Evolutionary conservation across 2,888 invertebrate genomes (phyloP).

Genomic region (Tuberolachnus salignus): DNA sequence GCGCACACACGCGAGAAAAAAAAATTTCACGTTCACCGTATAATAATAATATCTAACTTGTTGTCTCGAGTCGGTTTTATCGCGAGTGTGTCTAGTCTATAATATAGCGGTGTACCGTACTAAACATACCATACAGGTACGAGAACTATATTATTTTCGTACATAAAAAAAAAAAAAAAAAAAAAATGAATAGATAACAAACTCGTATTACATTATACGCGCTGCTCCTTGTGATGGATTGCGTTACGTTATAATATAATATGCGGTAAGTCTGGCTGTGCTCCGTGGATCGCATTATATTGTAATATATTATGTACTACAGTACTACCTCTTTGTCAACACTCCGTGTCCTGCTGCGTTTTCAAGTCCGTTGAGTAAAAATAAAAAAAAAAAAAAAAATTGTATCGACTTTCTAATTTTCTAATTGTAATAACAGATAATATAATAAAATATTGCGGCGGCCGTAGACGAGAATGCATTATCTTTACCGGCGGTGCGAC

Average conservation of each 20-base stretch:
- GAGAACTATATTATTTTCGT: neutral
- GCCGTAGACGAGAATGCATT: no score
- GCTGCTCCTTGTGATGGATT: neutral
- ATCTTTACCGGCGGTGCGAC: no score
- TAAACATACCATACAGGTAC: neutral
- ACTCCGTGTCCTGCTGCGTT: constrained; percentile 8
- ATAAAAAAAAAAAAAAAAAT: no score
- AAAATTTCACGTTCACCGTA: neutral
- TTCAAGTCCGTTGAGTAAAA: neutral
- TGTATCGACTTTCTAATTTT: constrained; percentile 32
- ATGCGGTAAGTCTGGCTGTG: neutral
- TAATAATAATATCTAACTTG: no score
- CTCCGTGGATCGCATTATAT: neutral
- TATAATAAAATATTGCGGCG: neutral
- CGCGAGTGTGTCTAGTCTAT: no score
- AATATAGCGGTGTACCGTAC: neutral
- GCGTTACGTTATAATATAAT: neutral
- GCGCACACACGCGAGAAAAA: no score
- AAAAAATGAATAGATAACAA: no score
- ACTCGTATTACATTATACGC: neutral
- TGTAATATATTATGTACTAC: neutral
- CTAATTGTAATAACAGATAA: constrained; percentile 19
- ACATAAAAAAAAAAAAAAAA: no score
- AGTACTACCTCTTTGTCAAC: constrained; percentile 26
- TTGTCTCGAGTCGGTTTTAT: no score